These are phyloP conservation scores for Ophraella communa DNA, from an alignment of 2,888 invertebrate genomes.

Conservation along the genomic window DNA sequence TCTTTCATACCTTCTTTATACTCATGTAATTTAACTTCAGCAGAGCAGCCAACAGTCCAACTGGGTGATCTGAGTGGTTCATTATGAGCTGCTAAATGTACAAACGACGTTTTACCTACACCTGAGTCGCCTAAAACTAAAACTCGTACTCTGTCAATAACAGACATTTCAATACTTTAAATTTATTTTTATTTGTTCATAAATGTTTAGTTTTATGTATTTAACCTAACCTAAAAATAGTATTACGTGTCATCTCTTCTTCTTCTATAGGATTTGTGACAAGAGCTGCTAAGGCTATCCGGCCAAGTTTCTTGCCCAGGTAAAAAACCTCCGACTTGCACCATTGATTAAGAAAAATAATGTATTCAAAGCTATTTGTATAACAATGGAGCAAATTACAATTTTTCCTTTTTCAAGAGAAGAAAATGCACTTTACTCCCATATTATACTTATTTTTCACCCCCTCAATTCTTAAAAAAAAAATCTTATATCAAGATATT, in stretches of 20 bases:
- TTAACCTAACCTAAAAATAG: neutral
- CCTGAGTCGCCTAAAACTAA: constrained; percentile 91
- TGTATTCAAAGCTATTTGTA: no score
- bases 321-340: no score
- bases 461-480: no score
- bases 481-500: no score
- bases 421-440: no score
- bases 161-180: constrained; percentile 66
- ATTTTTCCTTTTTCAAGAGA: no score
- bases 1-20: constrained; percentile 93
- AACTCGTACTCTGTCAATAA: constrained; percentile 88
- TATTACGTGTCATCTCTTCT: neutral
- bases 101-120: constrained; percentile 95
- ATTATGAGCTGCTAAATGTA: constrained; percentile 88
- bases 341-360: no score
- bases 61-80: constrained; percentile 85
- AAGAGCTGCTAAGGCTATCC: no score
- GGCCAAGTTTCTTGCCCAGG: no score
- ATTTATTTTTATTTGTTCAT: neutral
- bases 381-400: no score
- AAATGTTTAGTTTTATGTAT: neutral
- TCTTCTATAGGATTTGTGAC: neutral
- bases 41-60: constrained; percentile 96
- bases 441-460: no score
- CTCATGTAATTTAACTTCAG: constrained; percentile 94